Evolutionary conservation across 2,797 vertebrate genomes (phyloP), one percentile per base, ranked within the genome.

Genomic region (Rhyacichthys aspro): DNA sequence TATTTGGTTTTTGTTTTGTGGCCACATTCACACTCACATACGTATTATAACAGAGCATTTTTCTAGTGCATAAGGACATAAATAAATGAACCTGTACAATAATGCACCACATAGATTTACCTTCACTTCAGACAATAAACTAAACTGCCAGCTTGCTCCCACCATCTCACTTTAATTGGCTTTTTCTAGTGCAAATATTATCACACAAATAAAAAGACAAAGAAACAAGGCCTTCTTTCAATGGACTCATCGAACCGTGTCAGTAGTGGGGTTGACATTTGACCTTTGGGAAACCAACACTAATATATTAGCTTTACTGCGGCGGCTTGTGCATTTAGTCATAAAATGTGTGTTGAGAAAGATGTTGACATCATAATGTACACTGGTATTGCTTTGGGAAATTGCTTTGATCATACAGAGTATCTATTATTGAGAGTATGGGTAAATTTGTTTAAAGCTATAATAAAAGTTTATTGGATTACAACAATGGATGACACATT

Each of bases 221-320:
- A 74, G 74, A 64, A 78, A 84, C 78, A 84, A 56, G 72, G 71
- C 47, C 67, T 80, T 66, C 80, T 80, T 85, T 88, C 81, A 84
- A 73, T 82, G 72, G 14, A 45, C 50, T 72, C 55, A 45, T 50
- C 76, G 56, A 72, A 17, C 67, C n/a, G 1, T 67, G 82, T 78
- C 76, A 88, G 81, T 79, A 69, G 44, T 15, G 17, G 19, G 53
- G 54, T 77, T 88, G 75, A 74, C 55, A 79, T 79, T 65, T 73
- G 70, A 78, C 81, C 79, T 86, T 63, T 68, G 47, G 48, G 66
- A 67, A 76, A 83, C 73, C 65, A 65, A 56, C 33, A 61, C 74
- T 83, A 83, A 88, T 80, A 43, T 61, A 56, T 42, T 19, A 61
- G 60, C 47, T 72, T 73, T 59, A 85, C 63, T 81, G 78, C 81